Evolutionary conservation across 2,113 vertebrate species (phyloP).

Genomic region (Panthera uncia): DNA sequence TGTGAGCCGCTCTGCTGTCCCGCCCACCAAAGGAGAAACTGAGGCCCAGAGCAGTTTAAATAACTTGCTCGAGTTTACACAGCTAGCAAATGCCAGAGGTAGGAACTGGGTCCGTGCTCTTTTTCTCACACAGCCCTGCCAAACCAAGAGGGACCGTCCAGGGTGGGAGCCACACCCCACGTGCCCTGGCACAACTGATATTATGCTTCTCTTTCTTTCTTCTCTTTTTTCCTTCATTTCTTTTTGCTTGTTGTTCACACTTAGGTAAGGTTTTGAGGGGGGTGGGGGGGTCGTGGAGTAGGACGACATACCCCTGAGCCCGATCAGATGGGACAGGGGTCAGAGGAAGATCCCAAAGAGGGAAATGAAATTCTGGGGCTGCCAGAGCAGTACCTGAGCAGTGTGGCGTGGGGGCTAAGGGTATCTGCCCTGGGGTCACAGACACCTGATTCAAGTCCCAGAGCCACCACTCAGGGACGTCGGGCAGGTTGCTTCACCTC

Average conservation of each 20-base stretch:
- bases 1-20: neutral
- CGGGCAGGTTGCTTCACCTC: neutral
- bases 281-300: neutral
- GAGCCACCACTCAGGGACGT: neutral
- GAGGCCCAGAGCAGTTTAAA: neutral
- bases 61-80: neutral
- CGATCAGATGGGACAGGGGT: neutral
- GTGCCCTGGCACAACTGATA: neutral
- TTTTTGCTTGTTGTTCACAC: neutral
- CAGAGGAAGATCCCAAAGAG: neutral
- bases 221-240: neutral
- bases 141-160: neutral
- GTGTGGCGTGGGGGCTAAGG: accelerated
- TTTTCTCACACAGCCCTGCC: neutral
- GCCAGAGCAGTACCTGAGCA: too few species aligned
- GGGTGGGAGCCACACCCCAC: neutral
- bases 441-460: neutral
- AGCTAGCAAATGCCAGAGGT: neutral
- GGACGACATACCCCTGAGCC: neutral
- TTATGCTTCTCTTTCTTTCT: neutral
- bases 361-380: neutral
- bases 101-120: neutral
- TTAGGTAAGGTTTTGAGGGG: neutral
- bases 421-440: neutral
- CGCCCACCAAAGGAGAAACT: neutral